Evolutionary conservation across 2,113 vertebrate species (phyloP), one percentile per base, ranked within the genome.

Genomic region (Mus pahari): DNA sequence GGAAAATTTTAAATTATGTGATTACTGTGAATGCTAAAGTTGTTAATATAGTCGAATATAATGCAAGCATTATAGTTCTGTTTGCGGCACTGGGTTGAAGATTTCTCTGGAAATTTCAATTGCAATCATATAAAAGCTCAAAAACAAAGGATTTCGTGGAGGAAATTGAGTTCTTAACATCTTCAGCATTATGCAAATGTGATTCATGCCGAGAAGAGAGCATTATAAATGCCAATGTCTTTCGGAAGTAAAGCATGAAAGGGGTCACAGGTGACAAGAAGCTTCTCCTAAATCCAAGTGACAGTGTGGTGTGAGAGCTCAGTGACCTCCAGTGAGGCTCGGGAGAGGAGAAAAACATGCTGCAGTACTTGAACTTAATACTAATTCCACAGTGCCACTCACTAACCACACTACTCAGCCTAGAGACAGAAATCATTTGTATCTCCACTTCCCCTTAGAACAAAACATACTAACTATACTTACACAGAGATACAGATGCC

Each of bases 161-260:
- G 74, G 89, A 97, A 93, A 96, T 12, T 91, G 91, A 95, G 68
- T 86, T 97, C 66, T 86, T 89, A 86, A 81, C 28, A 74, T 70
- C 82, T 64, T 95, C 73, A 39, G 82, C 77, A 55, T 79, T 86
- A 94, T 64, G 62, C 60, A 96, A 95, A 96, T 96, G 86, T 31
- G 62, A 86, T 86, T 92, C 82, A 83, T 39, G 33, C 83, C 83
- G 74, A 53, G 77, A 78, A 64, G 64, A 91, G 62, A 90, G 39
- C 42, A 82, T 62, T 94, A 55, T 86, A 70, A 79, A 53, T 45
- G 79, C n/a, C 78, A 70, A 84, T 68, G 95, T 91, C 50, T 78
- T 94, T 91, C 26, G 20, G 66, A 90, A 90, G 68, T 36, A 74
- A 95, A 94, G 48, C 68, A 60, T n/a, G 24, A 50, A 87, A 89